A percentile compares a stretch with the other conserved stretches of the same genome.
Evolutionary conservation across 2,888 invertebrate genomes (phyloP).

Genomic region (Zhengitettix transpicula): DNA sequence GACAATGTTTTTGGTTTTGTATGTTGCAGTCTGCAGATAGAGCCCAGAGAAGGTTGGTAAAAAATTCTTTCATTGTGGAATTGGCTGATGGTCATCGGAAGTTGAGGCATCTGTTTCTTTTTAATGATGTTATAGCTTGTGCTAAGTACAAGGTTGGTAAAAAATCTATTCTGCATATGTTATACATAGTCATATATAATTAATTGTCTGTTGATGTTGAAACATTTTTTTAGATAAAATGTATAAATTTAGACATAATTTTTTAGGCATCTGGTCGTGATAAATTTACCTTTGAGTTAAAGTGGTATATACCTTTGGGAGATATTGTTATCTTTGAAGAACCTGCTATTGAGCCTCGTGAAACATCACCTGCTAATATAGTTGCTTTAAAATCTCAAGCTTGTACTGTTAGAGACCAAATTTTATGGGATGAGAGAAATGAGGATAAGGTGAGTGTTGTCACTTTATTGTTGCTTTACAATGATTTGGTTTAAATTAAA

Average conservation of each 20-base stretch:
- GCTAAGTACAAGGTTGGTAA: conserved; percentile 67
- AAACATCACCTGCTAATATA: conserved; percentile 66
- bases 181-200: background rate
- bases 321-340: conserved; percentile 64
- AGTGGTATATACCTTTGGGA: conserved; percentile 82
- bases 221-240: no score
- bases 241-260: no score
- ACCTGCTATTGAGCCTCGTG: conserved; percentile 44
- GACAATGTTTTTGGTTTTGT: no score
- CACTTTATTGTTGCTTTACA: no score
- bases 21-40: conserved; percentile 50
- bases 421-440: conserved; percentile 57
- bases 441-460: conserved; percentile 39
- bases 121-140: conserved; percentile 89
- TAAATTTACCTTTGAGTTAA: conserved; percentile 80
- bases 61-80: conserved; percentile 89
- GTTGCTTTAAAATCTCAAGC: conserved; percentile 53
- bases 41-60: conserved; percentile 73
- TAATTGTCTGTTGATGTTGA: no score
- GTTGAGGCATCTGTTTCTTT: conserved; percentile 79
- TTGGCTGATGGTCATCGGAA: conserved; percentile 76
- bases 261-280: conserved; percentile 61
- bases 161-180: background rate
- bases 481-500: no score
- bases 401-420: conserved; percentile 71